Conservation (phyloP, 2,113 vertebrate species). For the Gallinago jamesoni region DNA sequence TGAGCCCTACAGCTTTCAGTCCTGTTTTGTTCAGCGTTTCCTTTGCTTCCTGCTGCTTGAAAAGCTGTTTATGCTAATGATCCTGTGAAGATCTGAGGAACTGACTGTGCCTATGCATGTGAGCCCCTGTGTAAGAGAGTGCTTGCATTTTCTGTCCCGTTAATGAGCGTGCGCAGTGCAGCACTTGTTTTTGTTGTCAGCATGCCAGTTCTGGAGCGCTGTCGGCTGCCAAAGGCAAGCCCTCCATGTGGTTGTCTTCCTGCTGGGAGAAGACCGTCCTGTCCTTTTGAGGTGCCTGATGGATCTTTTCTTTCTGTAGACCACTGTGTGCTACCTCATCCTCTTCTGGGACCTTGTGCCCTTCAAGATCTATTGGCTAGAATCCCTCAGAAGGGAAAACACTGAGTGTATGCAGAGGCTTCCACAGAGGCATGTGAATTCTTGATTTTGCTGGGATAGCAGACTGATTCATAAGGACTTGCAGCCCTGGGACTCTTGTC, state of each 20-base stretch:
- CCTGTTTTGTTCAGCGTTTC: constrained; percentile 41
- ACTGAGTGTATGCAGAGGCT: rapidly evolving
- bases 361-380: not conserved
- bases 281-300: not conserved
- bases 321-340: not conserved
- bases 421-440: not conserved
- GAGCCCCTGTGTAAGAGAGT: not conserved
- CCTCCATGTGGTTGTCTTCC: not conserved
- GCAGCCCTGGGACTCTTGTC: not conserved
- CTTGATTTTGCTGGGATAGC: not conserved
- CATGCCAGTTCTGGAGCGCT: constrained; percentile 23
- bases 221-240: not conserved
- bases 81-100: constrained; percentile 60
- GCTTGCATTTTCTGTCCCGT: not conserved
- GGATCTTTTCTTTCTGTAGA: not conserved
- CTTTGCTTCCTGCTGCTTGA: constrained; percentile 65
- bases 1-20: constrained; percentile 27
- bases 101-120: constrained; percentile 16
- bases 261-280: not conserved
- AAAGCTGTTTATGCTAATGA: constrained; percentile 68
- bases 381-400: not conserved
- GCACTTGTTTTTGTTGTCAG: constrained; percentile 47
- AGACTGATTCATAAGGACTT: rapidly evolving
- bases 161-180: constrained; percentile 34
- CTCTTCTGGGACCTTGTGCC: not conserved